Base-by-base conservation (phyloP, 1,140 invertebrate species). In the Drosophila nigromelanica region DNA sequence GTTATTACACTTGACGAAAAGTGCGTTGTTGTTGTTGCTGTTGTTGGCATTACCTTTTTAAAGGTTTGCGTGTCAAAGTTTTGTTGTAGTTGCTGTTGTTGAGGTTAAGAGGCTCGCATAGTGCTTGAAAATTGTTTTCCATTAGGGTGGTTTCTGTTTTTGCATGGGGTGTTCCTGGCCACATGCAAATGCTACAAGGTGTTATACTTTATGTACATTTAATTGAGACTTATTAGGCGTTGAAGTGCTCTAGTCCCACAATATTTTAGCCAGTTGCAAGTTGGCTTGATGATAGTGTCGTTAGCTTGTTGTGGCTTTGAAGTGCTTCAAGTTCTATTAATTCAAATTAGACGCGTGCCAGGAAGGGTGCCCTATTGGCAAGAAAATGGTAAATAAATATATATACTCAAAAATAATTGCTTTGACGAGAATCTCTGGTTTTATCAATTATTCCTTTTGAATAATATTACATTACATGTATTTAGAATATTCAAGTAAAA, bases 201-300 rank as follows among this genome's bases (percentile, higher is more conserved):
- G 83, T 89, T 89, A 85, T 89, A 75, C 59, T 89, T 89, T 89
- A 89, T 89, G 83, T 89, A 89, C 85, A 89, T 89, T 89, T 89
- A 89, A 89, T 89, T 89, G 85, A 83, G 83, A 89, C 83, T 89
- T 89, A 89, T 89, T 89, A 89, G 79, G 73, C 68, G 69, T 50
- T 73, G 83, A 89, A 85, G 68, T 82, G 79, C 30, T 43, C 54
- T 15, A 18, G 6, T 50, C 21, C 39, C 58, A 60, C 50, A 60
- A 62, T 78, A 66, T 69, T 76, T 59, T 60, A 72, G 48, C 64
- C 48, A 50, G 24, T 33, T 37, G 33, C 51, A 27, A 8, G 73
- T 71, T 64, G 54, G 35, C 67, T 66, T 85, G 82, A 87, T 86
- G 82, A 78, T 87, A 73, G 67, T 76, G 63, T 89, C 76, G 83